Evolutionary conservation across 2,888 invertebrate genomes (phyloP), one percentile per base, ranked within the genome.

Genomic region (Dermolepida albohirtum): DNA sequence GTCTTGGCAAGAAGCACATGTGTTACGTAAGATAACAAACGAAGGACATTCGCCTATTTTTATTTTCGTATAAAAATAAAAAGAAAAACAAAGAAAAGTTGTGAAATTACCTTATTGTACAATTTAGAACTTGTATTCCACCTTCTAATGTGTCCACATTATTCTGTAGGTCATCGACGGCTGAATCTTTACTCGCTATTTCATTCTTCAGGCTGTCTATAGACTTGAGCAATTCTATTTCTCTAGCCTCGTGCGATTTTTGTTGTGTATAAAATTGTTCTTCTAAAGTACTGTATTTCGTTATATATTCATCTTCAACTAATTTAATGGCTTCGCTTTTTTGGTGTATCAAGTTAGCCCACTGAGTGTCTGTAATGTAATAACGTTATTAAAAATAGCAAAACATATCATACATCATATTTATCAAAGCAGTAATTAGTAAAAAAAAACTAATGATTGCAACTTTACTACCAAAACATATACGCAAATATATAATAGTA

Each of bases 341-440:
- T 78, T 90, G 89, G 57, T 84, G 82, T 79, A 88, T 87, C 71
- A 89, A 86, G 74, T 87, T 86, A 69, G 88, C 88, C 89, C 89
- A 89, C 80, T 89, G 89, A 4, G 87, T 85, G 73, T 89, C 89
- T 90, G 80, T 41, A 71, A 82, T 5, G 47, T 14, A 14, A 11
- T 16, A 16, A 17, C 2, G 17, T 5, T 7, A 47, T 11, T 47
- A 50, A 44, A 22, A 47, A 41, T 14, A 27, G 39, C 8, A 6
- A 16, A 14, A n/a, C 7, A 22, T 22, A 22, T 22, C 22, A 22
- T 22, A 4, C 1, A 22, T 4, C 1, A 22, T 22, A 22, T 22
- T 22, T 22, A 4, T 4, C 22, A 1, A 4, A 22, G 22, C 4
- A 22, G 22, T 4, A 22, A 22, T 22, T 22, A 22, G 2, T 22